Conservation (phyloP, 2,888 invertebrate genomes). For the Anoplius nigerrimus region DNA sequence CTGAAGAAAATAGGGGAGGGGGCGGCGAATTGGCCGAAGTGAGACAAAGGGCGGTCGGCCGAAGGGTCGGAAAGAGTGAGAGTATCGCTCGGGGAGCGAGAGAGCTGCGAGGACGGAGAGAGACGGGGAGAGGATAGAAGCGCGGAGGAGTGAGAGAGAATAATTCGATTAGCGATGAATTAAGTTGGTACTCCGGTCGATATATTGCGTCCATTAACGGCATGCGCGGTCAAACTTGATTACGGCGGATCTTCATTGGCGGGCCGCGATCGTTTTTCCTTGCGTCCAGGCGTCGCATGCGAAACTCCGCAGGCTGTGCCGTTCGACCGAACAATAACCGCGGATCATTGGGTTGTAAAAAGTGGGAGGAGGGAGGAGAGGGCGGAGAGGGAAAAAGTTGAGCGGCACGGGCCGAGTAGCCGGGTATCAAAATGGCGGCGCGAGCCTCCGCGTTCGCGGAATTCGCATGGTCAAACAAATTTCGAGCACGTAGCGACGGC, state of each 20-base stretch:
- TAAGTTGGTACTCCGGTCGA: slow-evolving; percentile 51
- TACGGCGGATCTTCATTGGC: slow-evolving; percentile 57
- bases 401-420: no score
- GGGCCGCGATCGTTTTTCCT: slow-evolving; percentile 35
- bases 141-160: slow-evolving; percentile 25
- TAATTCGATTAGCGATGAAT: slow-evolving; percentile 65
- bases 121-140: slow-evolving; percentile 26
- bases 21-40: slow-evolving; percentile 6
- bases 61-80: not conserved
- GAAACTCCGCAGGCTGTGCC: not conserved
- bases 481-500: no score
- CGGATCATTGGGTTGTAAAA: no score
- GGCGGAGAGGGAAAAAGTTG: no score
- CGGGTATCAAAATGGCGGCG: no score
- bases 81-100: not conserved
- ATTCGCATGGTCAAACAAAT: no score
- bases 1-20: slow-evolving; percentile 23
- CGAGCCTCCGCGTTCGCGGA: no score
- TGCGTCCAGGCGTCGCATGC: slow-evolving; percentile 39
- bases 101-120: slow-evolving; percentile 9
- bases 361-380: no score
- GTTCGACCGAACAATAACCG: no score
- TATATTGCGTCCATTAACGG: slow-evolving; percentile 67
- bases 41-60: not conserved
- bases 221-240: slow-evolving; percentile 66